Conservation (phyloP, 2,888 invertebrate species). For the Plagiodera versicolora region DNA sequence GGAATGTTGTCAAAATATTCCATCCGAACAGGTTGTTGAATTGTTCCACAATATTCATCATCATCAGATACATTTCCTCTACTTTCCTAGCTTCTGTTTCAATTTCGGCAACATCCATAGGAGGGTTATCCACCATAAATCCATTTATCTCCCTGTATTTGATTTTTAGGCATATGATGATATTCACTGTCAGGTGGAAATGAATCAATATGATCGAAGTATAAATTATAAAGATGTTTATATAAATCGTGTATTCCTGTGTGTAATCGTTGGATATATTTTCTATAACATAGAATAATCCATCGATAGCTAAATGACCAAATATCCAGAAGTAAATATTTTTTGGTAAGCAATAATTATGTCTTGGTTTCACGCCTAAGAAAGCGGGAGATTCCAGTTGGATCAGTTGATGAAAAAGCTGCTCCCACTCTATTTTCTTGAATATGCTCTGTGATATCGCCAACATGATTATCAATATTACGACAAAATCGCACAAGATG, state of each 20-base stretch:
- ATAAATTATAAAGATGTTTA: neutral
- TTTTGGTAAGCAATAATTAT: neutral
- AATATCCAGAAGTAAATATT: neutral
- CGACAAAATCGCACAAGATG: neutral
- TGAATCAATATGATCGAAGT: neutral
- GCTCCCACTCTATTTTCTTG: neutral
- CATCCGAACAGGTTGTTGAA: neutral
- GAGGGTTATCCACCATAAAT: neutral
- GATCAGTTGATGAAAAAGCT: neutral
- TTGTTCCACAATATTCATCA: neutral
- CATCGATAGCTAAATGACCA: neutral
- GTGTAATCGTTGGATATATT: neutral
- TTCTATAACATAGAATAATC: neutral
- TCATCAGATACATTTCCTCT: neutral
- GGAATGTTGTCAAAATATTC: neutral
- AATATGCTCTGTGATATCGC: neutral
- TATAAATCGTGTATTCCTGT: neutral
- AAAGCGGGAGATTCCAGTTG: neutral
- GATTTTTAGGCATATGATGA: neutral
- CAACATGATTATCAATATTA: neutral
- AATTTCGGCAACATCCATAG: neutral
- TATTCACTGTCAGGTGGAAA: neutral
- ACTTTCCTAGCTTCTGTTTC: neutral
- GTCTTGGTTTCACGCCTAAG: neutral
- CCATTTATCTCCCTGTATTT: neutral